Conservation (phyloP, 2,888 invertebrate genomes). For the Sarcophaga rosellei region DNA sequence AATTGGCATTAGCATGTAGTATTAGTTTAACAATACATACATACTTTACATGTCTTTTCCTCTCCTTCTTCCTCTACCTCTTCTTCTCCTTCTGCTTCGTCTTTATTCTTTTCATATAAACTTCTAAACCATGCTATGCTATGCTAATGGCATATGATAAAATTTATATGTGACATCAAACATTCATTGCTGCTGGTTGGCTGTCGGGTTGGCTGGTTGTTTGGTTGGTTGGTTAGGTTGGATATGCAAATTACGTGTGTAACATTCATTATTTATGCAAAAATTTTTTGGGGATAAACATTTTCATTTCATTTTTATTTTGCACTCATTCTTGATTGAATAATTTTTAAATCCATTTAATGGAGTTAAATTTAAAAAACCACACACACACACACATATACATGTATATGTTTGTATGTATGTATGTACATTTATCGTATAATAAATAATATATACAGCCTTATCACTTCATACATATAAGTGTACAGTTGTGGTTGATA, state of each 20-base stretch:
- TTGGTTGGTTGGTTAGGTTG: not conserved
- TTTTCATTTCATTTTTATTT: slow-evolving; percentile 1
- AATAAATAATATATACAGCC: no score
- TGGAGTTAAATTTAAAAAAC: not conserved
- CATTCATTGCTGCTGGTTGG: not conserved
- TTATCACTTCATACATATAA: no score
- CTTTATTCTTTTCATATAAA: no score
- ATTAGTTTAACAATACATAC: slow-evolving; percentile 15
- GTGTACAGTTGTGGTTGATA: no score
- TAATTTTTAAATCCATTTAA: not conserved
- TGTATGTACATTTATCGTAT: not conserved
- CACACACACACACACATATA: not conserved
- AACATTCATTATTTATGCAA: slow-evolving; percentile 62
- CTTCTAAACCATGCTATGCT: no score
- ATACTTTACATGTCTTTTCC: no score
- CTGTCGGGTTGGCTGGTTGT: no score
- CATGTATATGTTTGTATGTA: not conserved
- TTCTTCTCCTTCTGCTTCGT: no score
- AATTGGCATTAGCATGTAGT: slow-evolving; percentile 5
- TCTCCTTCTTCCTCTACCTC: no score
- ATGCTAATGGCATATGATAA: not conserved
- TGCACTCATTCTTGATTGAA: slow-evolving; percentile 2
- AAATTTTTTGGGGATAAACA: slow-evolving; percentile 9
- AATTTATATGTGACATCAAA: slow-evolving; percentile 33
- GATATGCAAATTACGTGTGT: slow-evolving; percentile 72